Percentiles rank a stretch among this genome's conserved stretches.
Conservation (phyloP, 2,113 vertebrate species). For the Cheilinus undulatus region DNA sequence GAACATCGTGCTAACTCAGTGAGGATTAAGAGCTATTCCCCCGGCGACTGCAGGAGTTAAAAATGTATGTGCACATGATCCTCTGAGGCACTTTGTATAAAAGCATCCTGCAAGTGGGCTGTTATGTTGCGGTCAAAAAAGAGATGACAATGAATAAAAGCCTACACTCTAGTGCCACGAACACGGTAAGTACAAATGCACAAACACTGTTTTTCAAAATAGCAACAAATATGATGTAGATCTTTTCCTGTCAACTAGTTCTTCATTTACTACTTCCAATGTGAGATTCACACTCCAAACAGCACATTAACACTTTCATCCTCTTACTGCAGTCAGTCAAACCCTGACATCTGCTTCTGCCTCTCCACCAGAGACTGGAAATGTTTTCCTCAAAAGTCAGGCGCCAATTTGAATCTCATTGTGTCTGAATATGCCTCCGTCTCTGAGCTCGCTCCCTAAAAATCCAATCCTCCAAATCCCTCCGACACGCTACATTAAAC, state of each 20-base stretch:
- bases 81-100: conserved; percentile 49
- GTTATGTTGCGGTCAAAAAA: conserved; percentile 38
- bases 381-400: conserved; percentile 8
- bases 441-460: conserved; percentile 7
- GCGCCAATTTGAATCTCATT: conserved; percentile 31
- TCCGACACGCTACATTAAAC: conserved; percentile 40
- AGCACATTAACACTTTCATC: conserved; percentile 31
- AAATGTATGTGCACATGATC: conserved; percentile 56
- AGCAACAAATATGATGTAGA: not conserved
- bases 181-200: not conserved
- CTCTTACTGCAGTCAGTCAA: conserved; percentile 49
- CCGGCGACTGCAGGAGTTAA: conserved; percentile 44
- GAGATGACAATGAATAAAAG: conserved; percentile 29
- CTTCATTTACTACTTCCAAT: not conserved
- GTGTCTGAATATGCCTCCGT: conserved; percentile 30
- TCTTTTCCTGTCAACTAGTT: not conserved
- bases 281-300: conserved; percentile 20
- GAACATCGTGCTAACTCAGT: conserved; percentile 5
- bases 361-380: conserved; percentile 9
- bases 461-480: conserved; percentile 39
- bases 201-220: not conserved
- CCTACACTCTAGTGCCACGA: not conserved
- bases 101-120: conserved; percentile 51
- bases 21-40: conserved; percentile 40
- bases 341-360: conserved; percentile 58